A percentile compares a stretch with the other conserved stretches of the same genome.
Conservation (phyloP, 1,140 invertebrate genomes). For the Nasonia giraulti region DNA sequence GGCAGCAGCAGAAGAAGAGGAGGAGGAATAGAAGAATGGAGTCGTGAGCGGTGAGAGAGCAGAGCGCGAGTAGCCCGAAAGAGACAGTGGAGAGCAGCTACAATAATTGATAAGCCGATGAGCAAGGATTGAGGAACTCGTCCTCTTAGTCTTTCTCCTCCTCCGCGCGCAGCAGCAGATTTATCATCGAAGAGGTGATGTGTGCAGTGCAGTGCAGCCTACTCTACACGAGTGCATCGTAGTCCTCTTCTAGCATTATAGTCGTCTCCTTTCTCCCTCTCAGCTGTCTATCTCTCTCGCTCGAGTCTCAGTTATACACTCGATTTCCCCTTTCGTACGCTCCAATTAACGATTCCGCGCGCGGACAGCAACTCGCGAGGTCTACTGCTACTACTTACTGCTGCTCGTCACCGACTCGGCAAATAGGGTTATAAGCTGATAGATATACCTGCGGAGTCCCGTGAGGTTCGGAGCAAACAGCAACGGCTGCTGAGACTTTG, state of each 20-base stretch:
- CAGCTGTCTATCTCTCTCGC: neutral
- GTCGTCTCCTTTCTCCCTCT: neutral
- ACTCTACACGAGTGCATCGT: neutral
- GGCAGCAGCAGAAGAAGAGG: too few species aligned
- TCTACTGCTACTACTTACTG: neutral
- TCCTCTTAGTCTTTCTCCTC: neutral
- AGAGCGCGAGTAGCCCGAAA: neutral
- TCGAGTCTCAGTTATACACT: neutral
- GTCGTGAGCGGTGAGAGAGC: neutral
- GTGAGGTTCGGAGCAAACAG: neutral
- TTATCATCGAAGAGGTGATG: neutral
- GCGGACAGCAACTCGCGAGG: neutral
- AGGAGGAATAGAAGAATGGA: neutral
- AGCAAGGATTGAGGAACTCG: neutral
- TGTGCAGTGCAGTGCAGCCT: neutral
- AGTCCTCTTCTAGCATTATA: neutral
- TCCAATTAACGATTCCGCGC: constrained; percentile 13
- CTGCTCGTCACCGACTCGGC: neutral
- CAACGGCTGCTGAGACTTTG: neutral
- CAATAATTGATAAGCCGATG: constrained; percentile 2
- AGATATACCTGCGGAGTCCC: neutral
- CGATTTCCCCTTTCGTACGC: neutral
- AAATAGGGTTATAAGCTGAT: neutral
- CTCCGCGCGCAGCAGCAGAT: neutral
- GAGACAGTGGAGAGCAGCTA: neutral